Percentiles rank a stretch among this genome's conserved stretches.
Evolutionary conservation across 2,797 vertebrate species (phyloP).

Genomic region (Anolis apletophallus): DNA sequence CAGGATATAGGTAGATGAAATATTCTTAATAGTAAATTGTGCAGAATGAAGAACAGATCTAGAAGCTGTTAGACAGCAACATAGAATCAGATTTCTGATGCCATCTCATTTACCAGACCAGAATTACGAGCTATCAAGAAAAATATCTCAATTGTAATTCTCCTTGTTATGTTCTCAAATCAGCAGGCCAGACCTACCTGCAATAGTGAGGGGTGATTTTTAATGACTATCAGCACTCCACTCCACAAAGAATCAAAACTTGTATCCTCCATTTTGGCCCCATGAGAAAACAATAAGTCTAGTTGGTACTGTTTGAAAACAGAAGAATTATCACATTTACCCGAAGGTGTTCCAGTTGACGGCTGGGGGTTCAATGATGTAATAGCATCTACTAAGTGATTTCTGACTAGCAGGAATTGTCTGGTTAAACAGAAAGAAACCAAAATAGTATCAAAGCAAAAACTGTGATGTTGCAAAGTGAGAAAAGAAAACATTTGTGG

Average conservation of each 20-base stretch:
- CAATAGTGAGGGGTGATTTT: neutral
- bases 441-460: too few species aligned
- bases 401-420: neutral
- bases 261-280: neutral
- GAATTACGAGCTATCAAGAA: neutral
- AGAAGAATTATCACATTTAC: neutral
- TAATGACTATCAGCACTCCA: too few species aligned
- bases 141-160: neutral
- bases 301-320: neutral
- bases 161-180: neutral
- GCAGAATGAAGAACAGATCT: neutral
- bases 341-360: neutral
- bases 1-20: neutral
- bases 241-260: neutral
- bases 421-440: too few species aligned
- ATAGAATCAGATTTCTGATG: neutral
- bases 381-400: too few species aligned
- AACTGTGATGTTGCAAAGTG: neutral
- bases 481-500: neutral
- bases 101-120: neutral
- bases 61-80: neutral
- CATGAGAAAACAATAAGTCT: neutral
- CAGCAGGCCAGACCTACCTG: too few species aligned
- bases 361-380: neutral
- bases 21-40: neutral